Conservation (phyloP, 2,888 invertebrate genomes). For the Scaptomyza flava region DNA sequence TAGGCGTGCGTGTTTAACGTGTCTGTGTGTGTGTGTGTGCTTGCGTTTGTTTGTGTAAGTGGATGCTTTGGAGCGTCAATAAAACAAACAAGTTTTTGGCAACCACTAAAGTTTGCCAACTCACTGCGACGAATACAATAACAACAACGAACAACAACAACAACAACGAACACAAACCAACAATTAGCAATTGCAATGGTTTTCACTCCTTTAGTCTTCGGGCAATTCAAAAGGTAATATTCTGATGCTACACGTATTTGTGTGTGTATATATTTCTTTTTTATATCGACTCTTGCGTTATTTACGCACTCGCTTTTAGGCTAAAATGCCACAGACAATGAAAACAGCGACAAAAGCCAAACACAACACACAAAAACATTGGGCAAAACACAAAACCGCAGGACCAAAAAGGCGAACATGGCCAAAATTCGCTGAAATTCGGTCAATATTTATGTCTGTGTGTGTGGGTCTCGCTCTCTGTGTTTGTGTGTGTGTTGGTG, state of each 20-base stretch:
- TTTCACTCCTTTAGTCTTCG: not conserved
- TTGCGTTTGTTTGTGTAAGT: conserved; percentile 26
- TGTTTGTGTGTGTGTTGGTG: conserved; percentile 14
- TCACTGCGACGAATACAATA: conserved; percentile 6
- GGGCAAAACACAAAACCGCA: conserved; percentile 26
- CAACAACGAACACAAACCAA: conserved; percentile 19
- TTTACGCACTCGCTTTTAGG: conserved; percentile 48
- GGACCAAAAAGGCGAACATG: conserved; percentile 41
- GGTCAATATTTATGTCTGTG: conserved; percentile 69
- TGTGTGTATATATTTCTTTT: conserved; percentile 8
- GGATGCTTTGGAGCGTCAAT: conserved; percentile 60
- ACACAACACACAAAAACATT: conserved; percentile 21
- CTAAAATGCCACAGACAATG: conserved; percentile 48
- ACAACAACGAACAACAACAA: conserved; percentile 1
- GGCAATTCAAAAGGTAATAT: conserved; percentile 47
- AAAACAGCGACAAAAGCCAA: conserved; percentile 45
- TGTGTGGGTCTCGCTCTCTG: conserved; percentile 5
- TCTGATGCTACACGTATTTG: not conserved
- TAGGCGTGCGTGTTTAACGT: conserved; percentile 32
- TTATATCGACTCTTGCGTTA: conserved; percentile 32
- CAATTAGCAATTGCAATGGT: conserved; percentile 41
- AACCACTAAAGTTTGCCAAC: conserved; percentile 33
- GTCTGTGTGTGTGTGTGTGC: conserved; percentile 8
- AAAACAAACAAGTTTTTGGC: conserved; percentile 66
- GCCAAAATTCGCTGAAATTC: conserved; percentile 66